Conservation (phyloP, 2,113 vertebrate species). For the Plecotus auritus region DNA sequence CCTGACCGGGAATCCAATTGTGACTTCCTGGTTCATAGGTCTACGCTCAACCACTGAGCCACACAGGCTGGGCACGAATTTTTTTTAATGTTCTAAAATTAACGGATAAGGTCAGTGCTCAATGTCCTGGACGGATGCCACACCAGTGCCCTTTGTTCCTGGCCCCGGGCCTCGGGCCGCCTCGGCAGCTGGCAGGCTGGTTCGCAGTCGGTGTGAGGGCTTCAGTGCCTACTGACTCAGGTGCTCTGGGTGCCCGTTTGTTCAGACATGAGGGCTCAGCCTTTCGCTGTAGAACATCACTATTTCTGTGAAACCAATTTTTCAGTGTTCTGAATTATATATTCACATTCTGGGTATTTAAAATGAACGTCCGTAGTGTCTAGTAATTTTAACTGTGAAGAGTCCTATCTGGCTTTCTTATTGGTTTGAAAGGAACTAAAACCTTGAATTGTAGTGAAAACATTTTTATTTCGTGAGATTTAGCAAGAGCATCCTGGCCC, state of each 20-base stretch:
- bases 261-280: not conserved
- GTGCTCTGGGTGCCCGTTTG: not conserved
- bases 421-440: not conserved
- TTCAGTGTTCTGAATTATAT: slow-evolving; percentile 9
- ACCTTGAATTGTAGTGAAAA: slow-evolving; percentile 13
- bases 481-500: slow-evolving; percentile 64
- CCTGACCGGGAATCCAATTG: too few relatives aligned
- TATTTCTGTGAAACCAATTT: not conserved
- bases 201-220: not conserved
- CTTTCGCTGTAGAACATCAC: not conserved
- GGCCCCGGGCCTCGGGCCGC: not conserved
- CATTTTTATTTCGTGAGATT: slow-evolving; percentile 34
- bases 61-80: not conserved
- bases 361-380: not conserved
- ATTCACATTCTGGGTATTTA: not conserved
- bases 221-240: not conserved
- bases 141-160: slow-evolving; percentile 15
- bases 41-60: too few relatives aligned
- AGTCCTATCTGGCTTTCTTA: not conserved
- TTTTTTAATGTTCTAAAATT: slow-evolving; percentile 48
- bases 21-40: too few relatives aligned
- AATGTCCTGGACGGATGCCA: slow-evolving; percentile 29
- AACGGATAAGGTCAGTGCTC: slow-evolving; percentile 27
- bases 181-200: slow-evolving; percentile 4
- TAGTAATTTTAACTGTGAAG: not conserved